Evolutionary conservation across 2,113 vertebrate genomes (phyloP), one percentile per base, ranked within the genome.

Genomic region (Oreochromis tanganicae): DNA sequence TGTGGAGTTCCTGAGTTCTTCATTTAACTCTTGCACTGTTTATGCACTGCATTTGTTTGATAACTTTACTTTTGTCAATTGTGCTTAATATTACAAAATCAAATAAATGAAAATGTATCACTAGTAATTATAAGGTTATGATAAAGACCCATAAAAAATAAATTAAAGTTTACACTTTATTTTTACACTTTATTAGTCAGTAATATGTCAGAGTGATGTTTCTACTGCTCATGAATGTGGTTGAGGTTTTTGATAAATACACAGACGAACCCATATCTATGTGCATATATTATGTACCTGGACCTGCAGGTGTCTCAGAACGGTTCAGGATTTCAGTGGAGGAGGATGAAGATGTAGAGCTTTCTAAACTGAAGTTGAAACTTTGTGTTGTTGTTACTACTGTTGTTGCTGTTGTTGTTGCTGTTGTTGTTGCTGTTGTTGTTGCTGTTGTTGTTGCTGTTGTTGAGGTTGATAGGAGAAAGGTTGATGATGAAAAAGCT

Each of bases 71-170:
- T 66, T 66, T 66, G 34, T 38, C 36, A 0, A 7, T 36, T 38
- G 5, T n/a, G 17, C 61, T 66, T 66, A n/a, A 36, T 12, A 66
- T 66, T 3, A 7, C 61, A 66, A n/a, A 0, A 66, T 38, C 32
- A 36, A 66, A 66, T 66, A 66, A 0, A 0, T 61, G 59, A 34
- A 0, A 63, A n/a, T 0, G 0, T 10, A 66, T 38, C 61, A 66
- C n/a, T 38, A 36, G 32, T 9, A 63, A 63, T 36, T n/a, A 63
- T 0, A 6, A 36, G 57, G 27, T 61, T 36, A 36, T 0, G 17
- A 36, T 6, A 19, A 11, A 3, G 29, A 66, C 32, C 29, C 3
- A 11, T 43, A 43, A 43, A 71, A 43, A 43, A 71, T 41, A 0
- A 46, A 46, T 0, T 46, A 17, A 10, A 73, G 38, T 36, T 63